Evolutionary conservation across 2,888 invertebrate genomes (phyloP).

Genomic region (Eupithecia dodoneata): DNA sequence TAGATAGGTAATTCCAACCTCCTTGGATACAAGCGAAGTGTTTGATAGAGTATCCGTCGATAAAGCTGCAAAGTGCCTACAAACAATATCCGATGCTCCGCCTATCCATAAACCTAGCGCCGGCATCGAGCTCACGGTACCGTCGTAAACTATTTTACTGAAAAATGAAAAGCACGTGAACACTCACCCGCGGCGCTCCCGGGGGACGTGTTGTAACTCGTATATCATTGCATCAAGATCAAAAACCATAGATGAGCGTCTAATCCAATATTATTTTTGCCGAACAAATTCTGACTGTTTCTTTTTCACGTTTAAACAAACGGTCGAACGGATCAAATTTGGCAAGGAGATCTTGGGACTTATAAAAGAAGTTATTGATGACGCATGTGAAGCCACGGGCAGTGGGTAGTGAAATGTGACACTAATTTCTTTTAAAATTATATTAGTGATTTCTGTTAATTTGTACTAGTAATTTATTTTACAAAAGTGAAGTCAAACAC

Average conservation of each 20-base stretch:
- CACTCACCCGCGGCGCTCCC: slow-evolving; percentile 25
- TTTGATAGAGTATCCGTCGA: slow-evolving; percentile 13
- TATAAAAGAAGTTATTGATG: background rate
- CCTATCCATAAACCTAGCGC: slow-evolving; percentile 10
- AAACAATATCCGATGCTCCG: slow-evolving; percentile 4
- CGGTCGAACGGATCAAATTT: background rate
- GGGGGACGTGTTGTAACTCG: slow-evolving; percentile 34
- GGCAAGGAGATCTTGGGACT: background rate
- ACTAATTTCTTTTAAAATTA: background rate
- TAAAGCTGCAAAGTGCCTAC: slow-evolving; percentile 2
- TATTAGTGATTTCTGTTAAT: background rate
- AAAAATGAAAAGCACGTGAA: slow-evolving; percentile 17
- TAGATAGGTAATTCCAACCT: background rate
- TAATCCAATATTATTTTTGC: background rate
- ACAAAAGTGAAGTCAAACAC: too few species aligned
- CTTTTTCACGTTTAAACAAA: background rate
- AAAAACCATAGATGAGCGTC: background rate
- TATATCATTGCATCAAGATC: background rate
- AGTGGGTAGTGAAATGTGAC: background rate
- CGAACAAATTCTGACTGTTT: background rate
- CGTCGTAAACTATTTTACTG: slow-evolving; percentile 31
- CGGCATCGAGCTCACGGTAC: slow-evolving; percentile 7
- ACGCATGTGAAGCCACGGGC: background rate
- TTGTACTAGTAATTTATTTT: background rate
- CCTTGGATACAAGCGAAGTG: background rate